A percentile compares a stretch with the other conserved stretches of the same genome.
Evolutionary conservation across 2,113 vertebrate genomes (phyloP).

Genomic region (Strix aluco): DNA sequence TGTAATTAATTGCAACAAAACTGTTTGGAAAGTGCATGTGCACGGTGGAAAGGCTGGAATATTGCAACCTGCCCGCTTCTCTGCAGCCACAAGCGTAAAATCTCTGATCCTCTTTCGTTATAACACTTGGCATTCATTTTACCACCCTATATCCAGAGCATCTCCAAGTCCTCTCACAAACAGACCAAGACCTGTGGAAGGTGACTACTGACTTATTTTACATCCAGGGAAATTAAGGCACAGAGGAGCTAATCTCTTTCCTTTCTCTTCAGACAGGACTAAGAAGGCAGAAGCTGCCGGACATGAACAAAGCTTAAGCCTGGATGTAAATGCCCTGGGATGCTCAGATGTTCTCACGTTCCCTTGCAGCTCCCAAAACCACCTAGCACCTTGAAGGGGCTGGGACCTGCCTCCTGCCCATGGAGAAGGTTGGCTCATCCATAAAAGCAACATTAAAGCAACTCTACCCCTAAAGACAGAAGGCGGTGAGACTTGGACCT

Average conservation of each 20-base stretch:
- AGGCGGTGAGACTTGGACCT: background rate
- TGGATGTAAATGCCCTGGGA: background rate
- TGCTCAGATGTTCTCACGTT: background rate
- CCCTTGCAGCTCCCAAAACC: background rate
- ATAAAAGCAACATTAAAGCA: background rate
- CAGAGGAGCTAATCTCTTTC: background rate
- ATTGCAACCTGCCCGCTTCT: background rate
- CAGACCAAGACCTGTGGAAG: background rate
- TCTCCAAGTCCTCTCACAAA: background rate
- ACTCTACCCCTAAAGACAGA: background rate
- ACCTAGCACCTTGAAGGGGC: background rate
- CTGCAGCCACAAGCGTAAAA: background rate
- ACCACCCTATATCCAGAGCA: background rate
- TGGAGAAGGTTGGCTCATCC: background rate
- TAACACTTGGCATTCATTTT: background rate
- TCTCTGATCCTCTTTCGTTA: background rate
- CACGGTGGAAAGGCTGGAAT: background rate
- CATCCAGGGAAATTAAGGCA: background rate
- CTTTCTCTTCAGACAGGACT: background rate
- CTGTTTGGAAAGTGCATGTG: conserved; percentile 52
- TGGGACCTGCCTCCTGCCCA: background rate
- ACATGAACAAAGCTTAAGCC: background rate
- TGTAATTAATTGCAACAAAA: conserved; percentile 67
- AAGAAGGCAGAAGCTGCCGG: background rate
- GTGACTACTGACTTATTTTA: background rate